A percentile compares a stretch with the other conserved stretches of the same genome.
Conservation (phyloP, 1,140 invertebrate species). For the Lepidurus packardi region DNA sequence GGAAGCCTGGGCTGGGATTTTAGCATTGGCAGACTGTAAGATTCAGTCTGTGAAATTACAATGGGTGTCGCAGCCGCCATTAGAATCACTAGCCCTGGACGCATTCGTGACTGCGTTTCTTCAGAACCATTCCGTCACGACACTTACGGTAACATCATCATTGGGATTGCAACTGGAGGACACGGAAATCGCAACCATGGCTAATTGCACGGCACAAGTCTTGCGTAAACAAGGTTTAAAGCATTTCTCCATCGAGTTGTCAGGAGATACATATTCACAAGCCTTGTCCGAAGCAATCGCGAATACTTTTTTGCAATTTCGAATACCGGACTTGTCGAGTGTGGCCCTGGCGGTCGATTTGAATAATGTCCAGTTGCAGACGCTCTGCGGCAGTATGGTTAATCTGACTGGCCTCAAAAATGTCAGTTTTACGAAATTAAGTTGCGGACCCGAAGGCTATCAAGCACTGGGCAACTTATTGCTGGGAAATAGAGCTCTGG, state of each 20-base stretch:
- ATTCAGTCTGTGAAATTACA: conserved; percentile 31
- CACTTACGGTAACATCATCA: conserved; percentile 16
- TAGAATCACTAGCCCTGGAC: conserved; percentile 24
- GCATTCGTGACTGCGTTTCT: conserved; percentile 28
- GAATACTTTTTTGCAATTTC: neutral
- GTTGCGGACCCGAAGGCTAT: conserved; percentile 31
- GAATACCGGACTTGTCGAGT: neutral
- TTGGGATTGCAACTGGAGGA: conserved; percentile 22
- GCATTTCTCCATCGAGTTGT: conserved; percentile 26
- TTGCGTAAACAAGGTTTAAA: conserved; percentile 26
- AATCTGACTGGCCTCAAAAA: neutral
- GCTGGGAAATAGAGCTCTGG: neutral
- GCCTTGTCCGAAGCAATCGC: neutral
- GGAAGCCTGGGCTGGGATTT: conserved; percentile 34
- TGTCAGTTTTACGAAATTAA: conserved; percentile 29
- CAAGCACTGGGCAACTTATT: conserved; percentile 23
- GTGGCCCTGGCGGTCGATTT: neutral
- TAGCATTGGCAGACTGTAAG: conserved; percentile 31
- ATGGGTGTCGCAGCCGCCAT: neutral
- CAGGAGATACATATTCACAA: conserved; percentile 25
- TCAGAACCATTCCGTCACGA: conserved; percentile 26
- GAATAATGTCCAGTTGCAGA: neutral
- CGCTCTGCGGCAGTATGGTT: neutral
- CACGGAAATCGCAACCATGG: conserved; percentile 28
- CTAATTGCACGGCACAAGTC: conserved; percentile 12